Conservation (phyloP, 2,797 vertebrate species). For the Hirundo rustica region DNA sequence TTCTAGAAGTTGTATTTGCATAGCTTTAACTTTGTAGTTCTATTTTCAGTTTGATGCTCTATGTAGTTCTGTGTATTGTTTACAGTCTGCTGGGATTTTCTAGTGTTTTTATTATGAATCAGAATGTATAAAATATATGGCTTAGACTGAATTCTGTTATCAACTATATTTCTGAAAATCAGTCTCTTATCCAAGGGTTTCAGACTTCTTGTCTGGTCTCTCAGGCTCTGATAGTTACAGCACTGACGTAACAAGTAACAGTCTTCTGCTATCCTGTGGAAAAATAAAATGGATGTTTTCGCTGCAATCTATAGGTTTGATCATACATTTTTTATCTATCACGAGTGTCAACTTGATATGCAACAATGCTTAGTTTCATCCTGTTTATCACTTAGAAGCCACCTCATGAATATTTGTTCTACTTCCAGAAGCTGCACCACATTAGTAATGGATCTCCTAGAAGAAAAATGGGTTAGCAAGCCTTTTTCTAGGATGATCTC, state of each 20-base stretch:
- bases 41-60: not conserved
- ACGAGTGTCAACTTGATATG: not conserved
- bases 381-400: conserved; percentile 9
- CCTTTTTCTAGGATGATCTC: conserved; percentile 12
- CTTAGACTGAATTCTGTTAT: not conserved
- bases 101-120: not conserved
- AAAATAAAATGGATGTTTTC: not conserved
- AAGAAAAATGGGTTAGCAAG: conserved; percentile 13
- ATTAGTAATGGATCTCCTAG: not conserved
- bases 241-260: not conserved
- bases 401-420: conserved; percentile 37
- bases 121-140: not conserved
- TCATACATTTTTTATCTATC: conserved; percentile 31
- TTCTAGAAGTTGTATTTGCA: not conserved
- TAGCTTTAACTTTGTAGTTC: not conserved
- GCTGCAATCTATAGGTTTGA: not conserved
- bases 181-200: not conserved
- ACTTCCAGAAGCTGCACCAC: not conserved
- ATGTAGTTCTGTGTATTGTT: not conserved
- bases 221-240: not conserved
- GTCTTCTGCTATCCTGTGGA: not conserved
- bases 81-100: not conserved
- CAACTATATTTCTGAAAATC: not conserved
- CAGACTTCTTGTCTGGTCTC: not conserved
- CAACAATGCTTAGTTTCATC: not conserved